A percentile compares a stretch with the other conserved stretches of the same genome.
Evolutionary conservation across 2,113 vertebrate genomes (phyloP).

Genomic region (Centropus bengalensis): DNA sequence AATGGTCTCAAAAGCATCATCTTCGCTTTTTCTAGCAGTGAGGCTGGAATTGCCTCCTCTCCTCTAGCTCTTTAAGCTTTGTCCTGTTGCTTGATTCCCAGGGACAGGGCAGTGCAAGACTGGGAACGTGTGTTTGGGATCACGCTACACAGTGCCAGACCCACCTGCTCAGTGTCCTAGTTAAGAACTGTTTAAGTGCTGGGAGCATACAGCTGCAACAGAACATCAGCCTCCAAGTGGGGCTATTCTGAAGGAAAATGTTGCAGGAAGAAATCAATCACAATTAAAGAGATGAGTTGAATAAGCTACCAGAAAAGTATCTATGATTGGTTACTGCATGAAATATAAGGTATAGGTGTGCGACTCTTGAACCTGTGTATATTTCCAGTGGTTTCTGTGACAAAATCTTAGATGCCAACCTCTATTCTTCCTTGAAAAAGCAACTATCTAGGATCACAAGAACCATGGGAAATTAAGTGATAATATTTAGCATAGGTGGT

Average conservation of each 20-base stretch:
- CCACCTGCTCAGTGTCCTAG: background rate
- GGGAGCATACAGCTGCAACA: background rate
- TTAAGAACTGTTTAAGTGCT: background rate
- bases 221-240: background rate
- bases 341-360: background rate
- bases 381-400: background rate
- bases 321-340: background rate
- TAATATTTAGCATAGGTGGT: background rate
- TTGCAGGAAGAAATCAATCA: background rate
- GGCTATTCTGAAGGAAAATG: background rate
- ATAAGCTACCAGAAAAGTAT: background rate
- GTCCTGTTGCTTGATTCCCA: background rate
- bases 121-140: background rate
- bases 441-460: too few relatives aligned
- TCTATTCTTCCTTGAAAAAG: background rate
- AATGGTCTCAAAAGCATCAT: background rate
- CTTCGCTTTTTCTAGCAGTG: background rate
- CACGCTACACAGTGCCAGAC: background rate
- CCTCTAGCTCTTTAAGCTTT: background rate
- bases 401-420: background rate
- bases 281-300: background rate
- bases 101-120: background rate
- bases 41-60: background rate
- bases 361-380: background rate
- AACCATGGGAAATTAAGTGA: background rate